phyloP scores from a whole-genome alignment of 1,140 invertebrate genomes.

The Rhyzopertha dominica region DNA sequence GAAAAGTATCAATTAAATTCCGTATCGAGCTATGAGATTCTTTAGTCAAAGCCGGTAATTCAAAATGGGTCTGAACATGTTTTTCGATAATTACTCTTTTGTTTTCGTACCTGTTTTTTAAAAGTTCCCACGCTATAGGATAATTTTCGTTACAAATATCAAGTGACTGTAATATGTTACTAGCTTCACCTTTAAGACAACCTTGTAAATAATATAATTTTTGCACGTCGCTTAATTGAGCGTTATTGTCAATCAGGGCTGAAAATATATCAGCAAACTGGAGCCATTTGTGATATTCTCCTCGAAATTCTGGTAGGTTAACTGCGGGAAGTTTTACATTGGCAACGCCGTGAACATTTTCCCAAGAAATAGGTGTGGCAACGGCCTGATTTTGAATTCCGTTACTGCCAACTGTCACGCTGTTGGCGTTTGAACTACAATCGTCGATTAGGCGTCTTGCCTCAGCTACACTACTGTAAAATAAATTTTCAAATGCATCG shows the following conservation, averaged over 20 bases:
- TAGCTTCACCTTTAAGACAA: slow-evolving; percentile 8
- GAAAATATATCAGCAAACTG: slow-evolving; percentile 6
- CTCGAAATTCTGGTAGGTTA: too few species aligned
- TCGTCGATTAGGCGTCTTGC: too few species aligned
- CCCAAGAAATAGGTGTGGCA: too few species aligned
- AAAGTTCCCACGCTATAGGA: slow-evolving; percentile 7
- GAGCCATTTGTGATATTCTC: slow-evolving; percentile 11
- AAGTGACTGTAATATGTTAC: slow-evolving; percentile 4
- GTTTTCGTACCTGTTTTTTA: slow-evolving; percentile 13
- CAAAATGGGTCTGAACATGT: slow-evolving; percentile 14
- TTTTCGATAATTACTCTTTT: slow-evolving; percentile 5
- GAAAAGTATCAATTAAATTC: slow-evolving; percentile 5
- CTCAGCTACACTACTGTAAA: too few species aligned
- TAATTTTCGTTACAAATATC: slow-evolving; percentile 9
- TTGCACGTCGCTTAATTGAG: slow-evolving; percentile 4
- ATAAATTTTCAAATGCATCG: too few species aligned
- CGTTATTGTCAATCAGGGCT: slow-evolving; percentile 13
- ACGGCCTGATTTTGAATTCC: too few species aligned
- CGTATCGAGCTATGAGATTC: slow-evolving; percentile 7
- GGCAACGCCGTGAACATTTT: too few species aligned
- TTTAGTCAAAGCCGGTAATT: slow-evolving; percentile 7
- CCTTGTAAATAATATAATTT: slow-evolving; percentile 15
- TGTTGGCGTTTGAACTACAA: too few species aligned
- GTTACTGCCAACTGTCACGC: too few species aligned
- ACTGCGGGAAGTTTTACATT: too few species aligned